Evolutionary conservation across 2,888 invertebrate species (phyloP), one percentile per base, ranked within the genome.

Genomic region (Diaprepes abbreviatus): DNA sequence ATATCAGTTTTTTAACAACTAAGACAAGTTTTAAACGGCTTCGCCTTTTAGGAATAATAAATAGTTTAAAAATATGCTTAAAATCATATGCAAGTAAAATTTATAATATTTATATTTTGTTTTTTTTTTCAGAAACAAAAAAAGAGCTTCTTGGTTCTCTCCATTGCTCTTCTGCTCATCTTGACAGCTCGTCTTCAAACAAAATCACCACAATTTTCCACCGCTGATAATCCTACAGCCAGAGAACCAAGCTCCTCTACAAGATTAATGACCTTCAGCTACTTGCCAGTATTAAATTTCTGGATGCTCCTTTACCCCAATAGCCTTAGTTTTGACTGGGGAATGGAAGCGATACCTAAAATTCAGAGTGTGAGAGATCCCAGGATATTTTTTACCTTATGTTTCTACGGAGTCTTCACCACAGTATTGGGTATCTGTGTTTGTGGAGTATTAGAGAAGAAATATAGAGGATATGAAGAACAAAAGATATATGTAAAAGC

Each of bases 301-400:
- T 90, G 91, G 83, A 89, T 98, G 79, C 87, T 98, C 70, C 83
- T 97, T 38, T 95, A 91, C 83, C 98, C 98, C 4, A 89, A 90
- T 77, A 91, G 92, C 76, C 87, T 98, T 63, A 97, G 97, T 84
- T 98, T 97, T 86, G 98, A 98, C 85, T 98, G 98, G 98, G 97
- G 97, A 21, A 98, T 98, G 98, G 96, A 97, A 78, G 93, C 98
- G 1, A 91, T 98, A 79, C 96, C 97, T 6, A 89, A 94, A 71
- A 90, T 98, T 76, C 91, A 91, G 52, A 89, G 90, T 24, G 77
- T 94, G 14, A 86, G 89, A 78, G 98, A 98, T 83, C 86, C 88
- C 3, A 88, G 98, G 74, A 96, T 96, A 83, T 82, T 94, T 64
- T 87, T 90, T 72, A 91, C 94, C 2, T 80, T 92, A 17, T 85